phyloP scores from a whole-genome alignment of 1,140 invertebrate species.

The Sycobia sp. region DNA sequence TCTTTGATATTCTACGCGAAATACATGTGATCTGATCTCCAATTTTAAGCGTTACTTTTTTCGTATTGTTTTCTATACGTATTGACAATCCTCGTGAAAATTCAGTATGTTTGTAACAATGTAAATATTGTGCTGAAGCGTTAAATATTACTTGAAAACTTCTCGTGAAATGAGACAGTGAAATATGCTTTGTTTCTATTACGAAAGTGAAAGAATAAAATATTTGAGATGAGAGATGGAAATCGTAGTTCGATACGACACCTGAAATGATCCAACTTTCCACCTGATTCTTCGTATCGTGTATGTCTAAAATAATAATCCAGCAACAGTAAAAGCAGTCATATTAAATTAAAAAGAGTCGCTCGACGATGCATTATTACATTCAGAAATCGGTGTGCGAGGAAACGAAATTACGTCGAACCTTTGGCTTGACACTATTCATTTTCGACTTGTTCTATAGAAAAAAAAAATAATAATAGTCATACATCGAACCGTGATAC shows the following conservation, averaged over 20 bases:
- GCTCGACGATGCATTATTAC: slow-evolving; percentile 3
- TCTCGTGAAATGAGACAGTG: slow-evolving; percentile 4
- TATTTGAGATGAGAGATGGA: background rate
- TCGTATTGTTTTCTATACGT: too few relatives aligned
- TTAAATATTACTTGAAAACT: slow-evolving; percentile 12
- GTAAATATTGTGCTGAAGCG: slow-evolving; percentile 11
- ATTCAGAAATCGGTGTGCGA: too few relatives aligned
- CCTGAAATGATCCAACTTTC: slow-evolving; percentile 18
- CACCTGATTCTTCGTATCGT: slow-evolving; percentile 22
- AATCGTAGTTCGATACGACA: slow-evolving; percentile 10
- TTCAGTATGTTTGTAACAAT: too few relatives aligned
- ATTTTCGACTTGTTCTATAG: too few relatives aligned
- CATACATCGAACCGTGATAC: too few relatives aligned
- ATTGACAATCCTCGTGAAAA: too few relatives aligned
- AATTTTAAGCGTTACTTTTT: too few relatives aligned
- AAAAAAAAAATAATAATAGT: too few relatives aligned
- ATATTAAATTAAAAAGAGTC: background rate
- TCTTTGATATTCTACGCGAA: too few relatives aligned
- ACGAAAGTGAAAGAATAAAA: background rate
- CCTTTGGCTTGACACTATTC: background rate
- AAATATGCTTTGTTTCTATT: slow-evolving; percentile 8
- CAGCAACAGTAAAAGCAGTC: background rate
- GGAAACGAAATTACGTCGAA: background rate
- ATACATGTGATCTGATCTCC: too few relatives aligned
- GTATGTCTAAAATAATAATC: slow-evolving; percentile 21